Evolutionary conservation across 2,888 invertebrate genomes (phyloP).

Genomic region (Drosophila mettleri): DNA sequence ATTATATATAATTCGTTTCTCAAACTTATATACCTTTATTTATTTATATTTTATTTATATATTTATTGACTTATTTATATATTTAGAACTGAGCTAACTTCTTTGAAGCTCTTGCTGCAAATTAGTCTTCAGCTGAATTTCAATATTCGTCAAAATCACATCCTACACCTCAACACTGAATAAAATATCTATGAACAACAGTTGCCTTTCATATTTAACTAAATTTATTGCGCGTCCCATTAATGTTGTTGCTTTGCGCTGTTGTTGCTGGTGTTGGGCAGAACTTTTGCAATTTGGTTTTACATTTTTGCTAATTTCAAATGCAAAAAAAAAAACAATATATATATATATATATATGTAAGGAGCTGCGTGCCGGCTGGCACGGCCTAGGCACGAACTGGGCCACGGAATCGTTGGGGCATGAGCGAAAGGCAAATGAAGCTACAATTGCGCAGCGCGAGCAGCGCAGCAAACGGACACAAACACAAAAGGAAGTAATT

Average conservation of each 20-base stretch:
- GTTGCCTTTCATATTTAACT: slow-evolving; percentile 35
- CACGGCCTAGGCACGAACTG: slow-evolving; percentile 44
- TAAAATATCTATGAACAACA: slow-evolving; percentile 18
- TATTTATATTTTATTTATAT: too few species aligned
- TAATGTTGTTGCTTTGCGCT: slow-evolving; percentile 14
- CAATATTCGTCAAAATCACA: not conserved
- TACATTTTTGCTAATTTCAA: slow-evolving; percentile 57
- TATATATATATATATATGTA: too few species aligned
- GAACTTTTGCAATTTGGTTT: slow-evolving; percentile 73
- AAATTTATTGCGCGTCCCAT: slow-evolving; percentile 52
- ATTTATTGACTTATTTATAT: too few species aligned
- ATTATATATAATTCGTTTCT: too few species aligned
- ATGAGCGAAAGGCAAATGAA: slow-evolving; percentile 75
- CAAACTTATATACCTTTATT: too few species aligned
- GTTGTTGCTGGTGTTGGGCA: slow-evolving; percentile 24
- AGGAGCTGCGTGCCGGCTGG: slow-evolving; percentile 32
- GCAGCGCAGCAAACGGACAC: slow-evolving; percentile 48
- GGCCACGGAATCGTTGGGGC: slow-evolving; percentile 43
- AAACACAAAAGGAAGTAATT: slow-evolving; percentile 84
- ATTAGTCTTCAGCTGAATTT: not conserved
- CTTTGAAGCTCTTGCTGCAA: too few species aligned
- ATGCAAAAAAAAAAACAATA: slow-evolving; percentile 33
- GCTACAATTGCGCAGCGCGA: slow-evolving; percentile 68
- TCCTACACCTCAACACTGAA: not conserved
- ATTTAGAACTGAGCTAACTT: too few species aligned